Conservation (phyloP, 2,113 vertebrate species). For the Nibea coibor region DNA sequence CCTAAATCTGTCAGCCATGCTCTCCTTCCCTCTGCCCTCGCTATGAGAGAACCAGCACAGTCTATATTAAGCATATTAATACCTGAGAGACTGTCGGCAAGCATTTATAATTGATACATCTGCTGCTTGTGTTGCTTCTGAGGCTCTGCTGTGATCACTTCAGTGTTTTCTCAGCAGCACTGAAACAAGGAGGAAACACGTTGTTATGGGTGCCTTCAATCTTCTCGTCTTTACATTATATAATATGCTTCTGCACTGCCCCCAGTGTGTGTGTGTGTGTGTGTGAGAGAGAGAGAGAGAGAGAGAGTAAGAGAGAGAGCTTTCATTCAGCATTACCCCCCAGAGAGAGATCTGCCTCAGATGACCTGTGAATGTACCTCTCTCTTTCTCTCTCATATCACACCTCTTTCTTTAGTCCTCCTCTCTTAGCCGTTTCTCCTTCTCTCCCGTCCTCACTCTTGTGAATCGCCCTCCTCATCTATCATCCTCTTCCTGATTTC, state of each 20-base stretch:
- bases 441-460: background rate
- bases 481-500: too few relatives aligned
- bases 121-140: conserved; percentile 18
- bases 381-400: background rate
- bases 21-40: conserved; percentile 22
- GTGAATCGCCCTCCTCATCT: too few relatives aligned
- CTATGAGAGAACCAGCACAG: conserved; percentile 4
- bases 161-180: conserved; percentile 10
- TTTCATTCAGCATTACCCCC: background rate
- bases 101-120: conserved; percentile 53
- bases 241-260: conserved; percentile 5
- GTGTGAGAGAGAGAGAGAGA: too few relatives aligned
- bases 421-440: conserved; percentile 4
- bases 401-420: background rate
- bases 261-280: background rate
- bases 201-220: conserved; percentile 7
- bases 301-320: background rate
- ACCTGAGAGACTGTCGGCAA: conserved; percentile 28
- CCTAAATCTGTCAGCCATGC: background rate
- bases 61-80: conserved; percentile 49
- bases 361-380: background rate
- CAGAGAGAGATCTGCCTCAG: background rate
- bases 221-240: conserved; percentile 10
- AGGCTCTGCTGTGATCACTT: conserved; percentile 14
- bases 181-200: conserved; percentile 10